These are phyloP conservation scores for Pheosia tremula DNA, from an alignment of 2,888 invertebrate genomes.

Conservation along the genomic window DNA sequence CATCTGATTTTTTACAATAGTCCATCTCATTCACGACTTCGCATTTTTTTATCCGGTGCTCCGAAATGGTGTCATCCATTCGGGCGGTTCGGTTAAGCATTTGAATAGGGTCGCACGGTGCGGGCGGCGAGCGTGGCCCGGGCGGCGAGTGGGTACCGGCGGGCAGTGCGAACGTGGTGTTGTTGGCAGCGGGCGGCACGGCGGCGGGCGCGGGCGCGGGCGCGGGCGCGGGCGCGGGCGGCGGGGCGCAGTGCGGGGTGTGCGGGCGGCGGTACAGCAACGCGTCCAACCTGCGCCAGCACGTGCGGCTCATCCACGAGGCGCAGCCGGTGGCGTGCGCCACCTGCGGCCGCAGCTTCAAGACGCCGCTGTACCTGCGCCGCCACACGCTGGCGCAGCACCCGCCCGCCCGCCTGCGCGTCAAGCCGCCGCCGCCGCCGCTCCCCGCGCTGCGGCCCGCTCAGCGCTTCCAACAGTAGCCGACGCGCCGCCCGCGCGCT, in stretches of 20 bases:
- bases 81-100: conserved; percentile 18
- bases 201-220: conserved; percentile 46
- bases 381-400: conserved; percentile 90
- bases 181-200: conserved; percentile 71
- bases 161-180: conserved; percentile 72
- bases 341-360: conserved; percentile 89
- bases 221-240: conserved; percentile 49
- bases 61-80: not conserved
- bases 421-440: conserved; percentile 66
- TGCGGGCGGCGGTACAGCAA: conserved; percentile 89
- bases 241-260: conserved; percentile 85
- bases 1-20: not conserved
- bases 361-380: conserved; percentile 90
- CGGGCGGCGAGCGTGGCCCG: conserved; percentile 12
- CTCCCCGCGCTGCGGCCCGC: conserved; percentile 68
- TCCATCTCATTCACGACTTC: conserved; percentile 3
- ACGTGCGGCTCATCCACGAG: conserved; percentile 90
- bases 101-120: conserved; percentile 17
- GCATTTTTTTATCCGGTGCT: not conserved
- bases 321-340: conserved; percentile 88
- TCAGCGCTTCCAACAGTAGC: conserved; percentile 58
- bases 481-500: conserved; percentile 40
- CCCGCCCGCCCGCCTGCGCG: conserved; percentile 56
- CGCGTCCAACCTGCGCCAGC: conserved; percentile 89
- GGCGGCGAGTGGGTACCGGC: conserved; percentile 36